These are phyloP conservation scores for Charanyca ferruginea DNA, from an alignment of 2,888 invertebrate species.

Conservation along the genomic window DNA sequence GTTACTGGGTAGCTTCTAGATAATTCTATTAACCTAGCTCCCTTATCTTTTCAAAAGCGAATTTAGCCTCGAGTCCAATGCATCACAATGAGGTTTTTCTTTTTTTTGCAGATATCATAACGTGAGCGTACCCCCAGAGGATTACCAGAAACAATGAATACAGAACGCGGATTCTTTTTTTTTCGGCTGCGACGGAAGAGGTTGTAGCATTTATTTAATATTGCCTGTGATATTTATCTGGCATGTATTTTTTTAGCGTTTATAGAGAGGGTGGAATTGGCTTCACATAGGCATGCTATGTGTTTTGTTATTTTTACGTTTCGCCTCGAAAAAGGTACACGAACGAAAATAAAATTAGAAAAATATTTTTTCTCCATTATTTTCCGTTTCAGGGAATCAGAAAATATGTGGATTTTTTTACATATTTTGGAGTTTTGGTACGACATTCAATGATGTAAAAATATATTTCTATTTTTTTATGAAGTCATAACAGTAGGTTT, in stretches of 20 bases:
- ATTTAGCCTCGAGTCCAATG: conserved; percentile 63
- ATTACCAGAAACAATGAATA: conserved; percentile 74
- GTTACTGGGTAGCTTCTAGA: conserved; percentile 35
- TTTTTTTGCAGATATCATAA: conserved; percentile 69
- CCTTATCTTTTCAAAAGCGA: conserved; percentile 50
- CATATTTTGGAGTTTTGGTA: not conserved
- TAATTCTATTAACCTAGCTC: conserved; percentile 58
- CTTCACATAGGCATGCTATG: conserved; percentile 30
- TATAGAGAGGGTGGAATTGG: conserved; percentile 41
- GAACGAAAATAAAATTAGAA: conserved; percentile 13
- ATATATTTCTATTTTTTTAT: not conserved
- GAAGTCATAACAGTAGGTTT: not conserved
- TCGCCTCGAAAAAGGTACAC: conserved; percentile 21
- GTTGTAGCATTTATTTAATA: conserved; percentile 61
- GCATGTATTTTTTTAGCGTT: conserved; percentile 53
- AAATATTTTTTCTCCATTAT: not conserved
- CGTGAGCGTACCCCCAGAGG: conserved; percentile 65
- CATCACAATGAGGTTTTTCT: conserved; percentile 72
- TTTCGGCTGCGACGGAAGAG: conserved; percentile 32
- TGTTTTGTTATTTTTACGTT: conserved; percentile 30
- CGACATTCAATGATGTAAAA: not conserved
- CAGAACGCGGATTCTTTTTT: conserved; percentile 66
- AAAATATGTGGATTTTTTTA: not conserved
- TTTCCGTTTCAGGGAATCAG: conserved; percentile 6
- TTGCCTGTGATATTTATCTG: conserved; percentile 60